A percentile compares a stretch with the other conserved stretches of the same genome.
These are phyloP conservation scores for Rafetus swinhoei DNA, from an alignment of 2,113 vertebrate genomes.

Conservation along the genomic window DNA sequence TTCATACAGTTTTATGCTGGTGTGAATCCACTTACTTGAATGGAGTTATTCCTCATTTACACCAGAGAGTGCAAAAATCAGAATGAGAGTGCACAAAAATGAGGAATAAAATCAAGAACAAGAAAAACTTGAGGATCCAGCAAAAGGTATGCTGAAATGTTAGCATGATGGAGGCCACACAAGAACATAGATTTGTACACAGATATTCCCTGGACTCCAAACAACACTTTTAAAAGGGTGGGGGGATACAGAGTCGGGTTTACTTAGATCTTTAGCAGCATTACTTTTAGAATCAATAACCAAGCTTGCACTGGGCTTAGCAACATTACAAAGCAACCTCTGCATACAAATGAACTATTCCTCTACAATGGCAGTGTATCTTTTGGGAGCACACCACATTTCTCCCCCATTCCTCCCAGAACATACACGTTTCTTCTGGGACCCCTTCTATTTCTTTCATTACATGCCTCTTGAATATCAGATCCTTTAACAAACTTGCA, in stretches of 20 bases:
- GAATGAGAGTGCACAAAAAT: conserved; percentile 32
- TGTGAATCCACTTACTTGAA: background rate
- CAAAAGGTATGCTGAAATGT: background rate
- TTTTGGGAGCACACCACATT: background rate
- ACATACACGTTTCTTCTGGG: background rate
- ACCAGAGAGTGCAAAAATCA: background rate
- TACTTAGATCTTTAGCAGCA: background rate
- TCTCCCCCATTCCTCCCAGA: background rate
- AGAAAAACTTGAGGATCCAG: conserved; percentile 9
- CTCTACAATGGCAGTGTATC: background rate
- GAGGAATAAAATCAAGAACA: conserved; percentile 9
- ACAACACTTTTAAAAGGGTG: background rate
- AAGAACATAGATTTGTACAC: background rate
- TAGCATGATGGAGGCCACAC: background rate
- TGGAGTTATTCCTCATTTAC: background rate
- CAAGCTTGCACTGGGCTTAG: background rate
- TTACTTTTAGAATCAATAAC: background rate
- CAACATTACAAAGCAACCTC: background rate
- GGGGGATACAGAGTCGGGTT: background rate
- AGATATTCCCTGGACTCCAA: background rate
- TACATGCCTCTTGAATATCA: background rate
- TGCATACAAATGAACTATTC: background rate
- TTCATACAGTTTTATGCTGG: background rate
- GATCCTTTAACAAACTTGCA: background rate
- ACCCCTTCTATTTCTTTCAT: background rate